These are phyloP conservation scores for Cryptocephalus moraei DNA, from an alignment of 2,888 invertebrate genomes.

Conservation along the genomic window DNA sequence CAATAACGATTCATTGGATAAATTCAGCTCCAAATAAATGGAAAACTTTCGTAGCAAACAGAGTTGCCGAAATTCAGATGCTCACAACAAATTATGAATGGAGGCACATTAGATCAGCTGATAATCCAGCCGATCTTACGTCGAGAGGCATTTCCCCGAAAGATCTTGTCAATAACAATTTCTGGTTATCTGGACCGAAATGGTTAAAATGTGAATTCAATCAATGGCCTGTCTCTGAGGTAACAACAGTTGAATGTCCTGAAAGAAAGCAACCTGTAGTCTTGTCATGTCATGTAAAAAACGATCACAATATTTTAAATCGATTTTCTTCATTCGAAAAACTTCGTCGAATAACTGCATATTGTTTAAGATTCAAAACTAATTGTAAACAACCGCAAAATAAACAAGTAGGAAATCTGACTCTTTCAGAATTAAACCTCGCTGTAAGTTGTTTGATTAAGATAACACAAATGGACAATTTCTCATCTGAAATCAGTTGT, in stretches of 20 bases:
- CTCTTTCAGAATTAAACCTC: no score
- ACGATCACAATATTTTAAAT: no score
- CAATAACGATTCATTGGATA: conserved; percentile 7
- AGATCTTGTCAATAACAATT: background rate
- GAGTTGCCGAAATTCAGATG: conserved; percentile 6
- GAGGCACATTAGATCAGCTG: conserved; percentile 3
- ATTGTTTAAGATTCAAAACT: no score
- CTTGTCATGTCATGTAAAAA: no score
- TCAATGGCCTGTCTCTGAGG: background rate
- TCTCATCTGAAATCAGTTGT: no score
- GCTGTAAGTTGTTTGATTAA: no score
- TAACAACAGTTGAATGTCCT: background rate
- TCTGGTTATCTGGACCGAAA: conserved; percentile 5
- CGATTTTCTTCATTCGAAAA: no score
- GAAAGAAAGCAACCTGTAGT: background rate
- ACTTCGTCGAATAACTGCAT: no score
- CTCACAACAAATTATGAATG: conserved; percentile 5
- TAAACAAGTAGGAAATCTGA: no score
- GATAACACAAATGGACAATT: no score
- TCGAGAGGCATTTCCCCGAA: conserved; percentile 1
- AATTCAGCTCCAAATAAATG: conserved; percentile 4
- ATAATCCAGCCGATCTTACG: conserved; percentile 7
- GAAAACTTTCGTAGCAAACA: conserved; percentile 8
- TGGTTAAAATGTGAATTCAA: background rate
- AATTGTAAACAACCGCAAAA: no score